Conservation (phyloP, 1,140 invertebrate genomes). For the Stenopsyche tienmushanensis region DNA sequence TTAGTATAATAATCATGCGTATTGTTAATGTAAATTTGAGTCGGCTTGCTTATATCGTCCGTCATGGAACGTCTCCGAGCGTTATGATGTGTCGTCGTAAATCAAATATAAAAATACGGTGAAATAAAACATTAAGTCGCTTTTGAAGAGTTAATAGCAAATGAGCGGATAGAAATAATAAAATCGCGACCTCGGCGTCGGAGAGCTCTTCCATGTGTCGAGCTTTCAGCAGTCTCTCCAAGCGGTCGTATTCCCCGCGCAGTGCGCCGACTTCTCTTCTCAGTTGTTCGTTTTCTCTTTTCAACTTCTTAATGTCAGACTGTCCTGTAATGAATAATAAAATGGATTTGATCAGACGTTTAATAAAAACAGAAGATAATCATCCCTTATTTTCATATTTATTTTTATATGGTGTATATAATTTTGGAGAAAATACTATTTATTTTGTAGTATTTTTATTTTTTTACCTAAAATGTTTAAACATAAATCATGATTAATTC, state of each 20-base stretch:
- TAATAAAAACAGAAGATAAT: neutral
- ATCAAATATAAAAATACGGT: neutral
- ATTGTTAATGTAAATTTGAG: neutral
- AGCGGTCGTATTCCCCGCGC: constrained; percentile 82
- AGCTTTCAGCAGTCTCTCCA: constrained; percentile 74
- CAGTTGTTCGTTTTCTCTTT: constrained; percentile 82
- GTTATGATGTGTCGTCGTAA: neutral
- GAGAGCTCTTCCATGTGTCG: constrained; percentile 45
- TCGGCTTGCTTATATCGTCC: neutral
- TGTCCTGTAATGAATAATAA: constrained; percentile 62
- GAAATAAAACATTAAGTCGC: neutral
- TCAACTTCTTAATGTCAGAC: constrained; percentile 83
- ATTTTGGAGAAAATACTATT: neutral
- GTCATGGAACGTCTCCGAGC: neutral
- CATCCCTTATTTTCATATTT: neutral
- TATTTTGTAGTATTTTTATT: neutral
- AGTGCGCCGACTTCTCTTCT: constrained; percentile 83
- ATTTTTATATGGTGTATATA: neutral
- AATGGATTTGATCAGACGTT: neutral
- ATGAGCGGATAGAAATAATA: too few relatives aligned
- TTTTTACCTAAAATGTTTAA: neutral
- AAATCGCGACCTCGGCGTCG: constrained; percentile 24
- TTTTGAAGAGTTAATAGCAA: too few relatives aligned
- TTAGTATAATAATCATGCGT: neutral
- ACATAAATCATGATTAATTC: neutral